These are phyloP conservation scores for Heliconius eleuchia DNA, from an alignment of 1,140 invertebrate species.

Conservation along the genomic window DNA sequence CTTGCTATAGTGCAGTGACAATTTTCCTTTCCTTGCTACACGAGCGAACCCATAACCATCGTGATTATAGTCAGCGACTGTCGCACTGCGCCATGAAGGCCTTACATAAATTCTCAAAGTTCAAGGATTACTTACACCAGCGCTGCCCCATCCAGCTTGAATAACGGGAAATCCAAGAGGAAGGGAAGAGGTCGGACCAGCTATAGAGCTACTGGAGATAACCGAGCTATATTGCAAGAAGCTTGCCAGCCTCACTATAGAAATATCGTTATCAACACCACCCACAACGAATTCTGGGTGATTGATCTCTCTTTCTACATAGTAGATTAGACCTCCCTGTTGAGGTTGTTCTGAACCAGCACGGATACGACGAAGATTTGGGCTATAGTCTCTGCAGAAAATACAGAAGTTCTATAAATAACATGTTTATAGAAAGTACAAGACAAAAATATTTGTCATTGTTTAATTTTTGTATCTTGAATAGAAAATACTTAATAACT, in stretches of 20 bases:
- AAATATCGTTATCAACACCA: not conserved
- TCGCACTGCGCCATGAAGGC: no score
- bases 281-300: not conserved
- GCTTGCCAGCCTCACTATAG: not conserved
- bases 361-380: not conserved
- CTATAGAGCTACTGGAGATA: not conserved
- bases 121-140: slow-evolving; percentile 4
- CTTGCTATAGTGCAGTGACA: not conserved
- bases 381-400: not conserved
- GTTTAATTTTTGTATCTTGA: no score
- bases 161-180: not conserved
- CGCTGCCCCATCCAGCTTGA: not conserved
- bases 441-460: no score
- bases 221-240: not conserved
- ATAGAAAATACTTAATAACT: no score
- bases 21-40: no score
- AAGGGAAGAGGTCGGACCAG: not conserved
- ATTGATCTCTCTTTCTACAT: slow-evolving; percentile 10
- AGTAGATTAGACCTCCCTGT: not conserved
- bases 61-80: no score
- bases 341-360: not conserved
- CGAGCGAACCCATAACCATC: no score
- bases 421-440: no score
- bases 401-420: not conserved
- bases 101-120: not conserved